Base-by-base conservation (phyloP, 2,113 vertebrate genomes). In the Saccopteryx bilineata region DNA sequence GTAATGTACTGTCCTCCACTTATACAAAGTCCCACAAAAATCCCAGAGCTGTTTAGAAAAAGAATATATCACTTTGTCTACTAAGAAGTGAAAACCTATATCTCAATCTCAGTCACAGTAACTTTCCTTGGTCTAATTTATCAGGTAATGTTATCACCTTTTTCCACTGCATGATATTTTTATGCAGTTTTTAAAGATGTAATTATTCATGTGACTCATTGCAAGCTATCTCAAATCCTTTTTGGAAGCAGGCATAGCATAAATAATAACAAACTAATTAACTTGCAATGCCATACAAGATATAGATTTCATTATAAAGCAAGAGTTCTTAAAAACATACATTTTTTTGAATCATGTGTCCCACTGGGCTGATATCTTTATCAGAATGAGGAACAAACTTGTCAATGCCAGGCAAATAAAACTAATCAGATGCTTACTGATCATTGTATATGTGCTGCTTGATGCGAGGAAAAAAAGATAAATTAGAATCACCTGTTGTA, bases 241-340 rank as follows among this genome's bases (percentile, higher is more conserved):
- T 96, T 95, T 95, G 83, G 86, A 96, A 96, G 91, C 93, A 75
- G 95, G 91, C 89, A 89, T 96, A 93, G 90, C 56, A 82, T 76
- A 94, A 95, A 96, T 96, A 97, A 96, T 74, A 97, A 89, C 63
- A 91, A 97, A 96, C 54, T 90, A 96, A 97, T 93, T 96, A 95
- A 91, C 91, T 94, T 96, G 86, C 79, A 80, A 94, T 65, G 28
- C 69, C 92, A 14, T 86, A 93, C 71, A 63, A 95, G 92, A 94
- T 89, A 87, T 94, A 88, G 66, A 93, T 91, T 84, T 72, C 72
- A 87, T 96, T 96, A 83, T 83, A 91, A 97, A 71, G 58, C 68
- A 82, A 93, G 63, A 78, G 28, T 92, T 96, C 61, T 74, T 81
- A 31, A 95, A 91, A 94, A 81, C 8, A 68, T 56, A 58, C 54